These are phyloP conservation scores for Eupithecia dodoneata DNA, from an alignment of 2,888 invertebrate genomes.

Conservation along the genomic window DNA sequence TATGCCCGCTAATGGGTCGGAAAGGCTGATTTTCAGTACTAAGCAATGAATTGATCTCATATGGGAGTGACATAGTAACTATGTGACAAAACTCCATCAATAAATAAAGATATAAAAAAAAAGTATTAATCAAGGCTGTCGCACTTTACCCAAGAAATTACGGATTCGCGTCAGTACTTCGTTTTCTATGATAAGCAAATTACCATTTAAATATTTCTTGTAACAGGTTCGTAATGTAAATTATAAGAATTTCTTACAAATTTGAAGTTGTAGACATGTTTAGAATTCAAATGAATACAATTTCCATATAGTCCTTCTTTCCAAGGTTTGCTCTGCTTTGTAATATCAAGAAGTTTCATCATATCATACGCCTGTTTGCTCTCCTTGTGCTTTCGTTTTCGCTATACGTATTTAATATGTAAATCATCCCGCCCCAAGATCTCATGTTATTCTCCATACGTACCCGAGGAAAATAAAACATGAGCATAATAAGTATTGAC, in stretches of 20 bases:
- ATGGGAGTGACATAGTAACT: too few relatives aligned
- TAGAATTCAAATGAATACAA: not conserved
- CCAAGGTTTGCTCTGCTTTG: not conserved
- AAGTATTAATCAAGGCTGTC: not conserved
- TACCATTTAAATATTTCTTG: constrained; percentile 1
- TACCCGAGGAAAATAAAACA: constrained; percentile 19
- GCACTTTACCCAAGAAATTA: not conserved
- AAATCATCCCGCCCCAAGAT: not conserved
- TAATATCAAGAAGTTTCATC: not conserved
- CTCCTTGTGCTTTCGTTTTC: not conserved
- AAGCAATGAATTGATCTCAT: not conserved
- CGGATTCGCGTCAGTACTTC: not conserved
- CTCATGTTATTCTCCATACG: constrained; percentile 14
- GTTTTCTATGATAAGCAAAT: constrained; percentile 1
- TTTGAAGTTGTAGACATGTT: constrained; percentile 7
- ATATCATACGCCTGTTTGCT: not conserved
- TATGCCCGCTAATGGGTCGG: not conserved
- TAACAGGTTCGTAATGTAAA: constrained; percentile 1
- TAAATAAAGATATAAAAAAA: too few relatives aligned
- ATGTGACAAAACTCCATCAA: too few relatives aligned
- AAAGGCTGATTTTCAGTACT: not conserved
- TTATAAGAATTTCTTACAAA: not conserved
- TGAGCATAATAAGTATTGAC: constrained; percentile 16
- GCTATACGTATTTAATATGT: not conserved
- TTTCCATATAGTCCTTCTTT: not conserved